Percentiles rank a stretch among this genome's conserved stretches.
These are phyloP conservation scores for Spea bombifrons DNA, from an alignment of 2,113 vertebrate genomes.

Conservation along the genomic window DNA sequence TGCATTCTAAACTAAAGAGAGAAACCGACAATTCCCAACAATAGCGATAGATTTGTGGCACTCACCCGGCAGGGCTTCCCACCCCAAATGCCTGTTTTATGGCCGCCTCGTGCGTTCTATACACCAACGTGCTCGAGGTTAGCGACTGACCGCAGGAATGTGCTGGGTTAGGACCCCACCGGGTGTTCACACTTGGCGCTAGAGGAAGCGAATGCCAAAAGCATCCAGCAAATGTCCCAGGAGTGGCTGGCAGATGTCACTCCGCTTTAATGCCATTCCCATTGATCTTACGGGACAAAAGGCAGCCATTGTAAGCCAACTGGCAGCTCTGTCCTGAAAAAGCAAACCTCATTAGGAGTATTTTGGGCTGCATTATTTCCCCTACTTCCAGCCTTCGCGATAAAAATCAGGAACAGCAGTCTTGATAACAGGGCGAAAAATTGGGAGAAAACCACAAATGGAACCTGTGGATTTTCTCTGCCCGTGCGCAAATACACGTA, in stretches of 20 bases:
- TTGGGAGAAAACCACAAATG: no score
- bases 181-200: not conserved
- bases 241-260: constrained; percentile 33
- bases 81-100: no score
- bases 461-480: no score
- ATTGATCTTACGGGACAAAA: constrained; percentile 14
- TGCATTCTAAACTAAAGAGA: no score
- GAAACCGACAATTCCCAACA: no score
- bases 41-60: no score
- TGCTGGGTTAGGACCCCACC: not conserved
- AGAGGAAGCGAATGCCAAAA: not conserved
- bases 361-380: not conserved
- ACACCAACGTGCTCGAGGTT: no score
- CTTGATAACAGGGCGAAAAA: no score
- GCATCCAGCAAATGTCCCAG: constrained; percentile 13
- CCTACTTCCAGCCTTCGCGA: not conserved
- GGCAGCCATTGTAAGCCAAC: not conserved
- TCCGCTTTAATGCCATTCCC: not conserved
- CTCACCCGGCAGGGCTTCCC: no score
- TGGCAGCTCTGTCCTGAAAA: not conserved
- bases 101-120: no score
- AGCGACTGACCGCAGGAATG: constrained; percentile 3
- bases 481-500: no score
- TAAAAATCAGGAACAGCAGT: no score
- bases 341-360: not conserved